Base-by-base conservation (phyloP, 2,888 invertebrate species). In the Arge pagana region DNA sequence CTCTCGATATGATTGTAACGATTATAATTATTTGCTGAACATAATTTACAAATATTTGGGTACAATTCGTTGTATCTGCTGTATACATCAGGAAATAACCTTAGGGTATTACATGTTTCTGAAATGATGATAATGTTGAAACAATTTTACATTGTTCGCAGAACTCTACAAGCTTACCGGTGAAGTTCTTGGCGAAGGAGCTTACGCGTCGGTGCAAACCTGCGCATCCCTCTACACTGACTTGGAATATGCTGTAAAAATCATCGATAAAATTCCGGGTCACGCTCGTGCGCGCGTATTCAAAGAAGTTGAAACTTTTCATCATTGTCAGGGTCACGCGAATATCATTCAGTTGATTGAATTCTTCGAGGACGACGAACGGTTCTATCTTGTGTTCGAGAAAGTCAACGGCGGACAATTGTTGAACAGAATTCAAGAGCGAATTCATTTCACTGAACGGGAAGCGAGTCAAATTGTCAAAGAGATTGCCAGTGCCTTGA, bases 221-320 rank as follows among this genome's bases (percentile, higher is more conserved):
- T 96, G 95, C 81, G 86, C 90, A 61, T 93, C 93, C 77, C 87
- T 90, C 70, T 89, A 90, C 80, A 96, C 93, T 60, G 90, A 91
- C 65, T 85, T 90, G 77, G 96, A 97, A 80, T 97, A 89, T 79
- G 98, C 98, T 55, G 98, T 98, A 61, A 98, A 98, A 84, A 90
- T 95, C 71, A 96, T 96, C 74, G 93, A 94, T 79, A 96, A 96
- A 79, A 90, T 92, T 72, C 93, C 93, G 63, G 93, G 93, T 61
- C 95, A 96, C 81, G 93, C 93, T 70, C 87, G 97, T 67, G 90
- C 90, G 71, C 85, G 97, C 73, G 93, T 98, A 68, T 94, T 97
- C 83, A 93, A 96, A 68, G 98, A 98, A 80, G 96, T 98, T 72
- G 97, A 98, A 82, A 97, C 96, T 63, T 97, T 98, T 85, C 94